These are phyloP conservation scores for Rhombomys opimus DNA, from an alignment of 2,113 vertebrate species.

Conservation along the genomic window DNA sequence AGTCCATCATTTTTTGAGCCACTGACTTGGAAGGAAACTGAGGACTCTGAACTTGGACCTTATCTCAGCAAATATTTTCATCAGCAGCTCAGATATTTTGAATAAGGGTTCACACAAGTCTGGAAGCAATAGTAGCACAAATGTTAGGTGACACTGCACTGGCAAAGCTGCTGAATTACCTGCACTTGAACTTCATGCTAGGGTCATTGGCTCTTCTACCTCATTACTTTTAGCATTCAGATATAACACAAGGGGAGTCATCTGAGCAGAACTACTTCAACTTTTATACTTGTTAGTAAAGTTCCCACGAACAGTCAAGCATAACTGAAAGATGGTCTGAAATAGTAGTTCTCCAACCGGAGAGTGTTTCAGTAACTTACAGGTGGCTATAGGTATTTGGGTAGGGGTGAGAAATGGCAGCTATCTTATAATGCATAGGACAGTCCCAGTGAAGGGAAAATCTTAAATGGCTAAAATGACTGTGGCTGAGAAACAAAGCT, in stretches of 20 bases:
- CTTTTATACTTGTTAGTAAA: constrained; percentile 4
- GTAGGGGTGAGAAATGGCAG: neutral
- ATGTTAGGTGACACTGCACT: neutral
- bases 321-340: neutral
- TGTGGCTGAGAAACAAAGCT: neutral
- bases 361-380: neutral
- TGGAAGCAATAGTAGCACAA: neutral
- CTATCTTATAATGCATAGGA: neutral
- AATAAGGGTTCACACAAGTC: neutral
- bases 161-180: neutral
- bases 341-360: neutral
- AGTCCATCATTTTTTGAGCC: neutral
- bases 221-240: neutral
- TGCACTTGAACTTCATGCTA: neutral
- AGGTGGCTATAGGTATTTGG: neutral
- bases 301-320: constrained; percentile 23
- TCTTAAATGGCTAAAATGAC: neutral
- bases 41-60: neutral
- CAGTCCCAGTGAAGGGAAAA: neutral
- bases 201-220: neutral
- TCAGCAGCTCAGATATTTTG: neutral
- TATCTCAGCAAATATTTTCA: neutral
- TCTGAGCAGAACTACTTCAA: neutral
- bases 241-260: neutral
- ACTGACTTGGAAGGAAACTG: neutral